These are phyloP conservation scores for Caenorhabditis briggsae DNA, from an alignment of 1,140 invertebrate genomes.

Conservation along the genomic window DNA sequence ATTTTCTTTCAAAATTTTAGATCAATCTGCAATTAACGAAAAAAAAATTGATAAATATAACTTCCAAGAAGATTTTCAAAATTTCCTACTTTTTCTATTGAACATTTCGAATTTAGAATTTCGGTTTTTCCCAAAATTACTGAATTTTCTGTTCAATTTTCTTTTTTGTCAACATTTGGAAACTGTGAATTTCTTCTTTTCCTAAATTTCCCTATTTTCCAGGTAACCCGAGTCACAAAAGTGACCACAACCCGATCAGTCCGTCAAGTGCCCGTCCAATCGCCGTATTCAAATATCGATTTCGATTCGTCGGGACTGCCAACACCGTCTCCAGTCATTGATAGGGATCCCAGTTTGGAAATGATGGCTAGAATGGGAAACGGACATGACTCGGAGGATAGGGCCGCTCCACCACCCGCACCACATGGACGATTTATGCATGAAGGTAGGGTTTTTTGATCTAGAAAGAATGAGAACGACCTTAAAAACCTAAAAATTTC, in stretches of 20 bases:
- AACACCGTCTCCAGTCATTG: slow-evolving; percentile 69
- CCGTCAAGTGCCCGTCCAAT: slow-evolving; percentile 74
- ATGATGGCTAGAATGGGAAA: slow-evolving; percentile 47
- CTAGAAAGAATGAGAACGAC: too few relatives aligned
- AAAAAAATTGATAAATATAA: too few relatives aligned
- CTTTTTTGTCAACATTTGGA: too few relatives aligned
- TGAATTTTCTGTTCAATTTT: too few relatives aligned
- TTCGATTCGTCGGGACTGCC: slow-evolving; percentile 76
- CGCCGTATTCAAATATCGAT: slow-evolving; percentile 70
- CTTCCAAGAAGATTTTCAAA: too few relatives aligned
- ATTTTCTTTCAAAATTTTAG: too few relatives aligned
- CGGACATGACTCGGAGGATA: slow-evolving; percentile 47
- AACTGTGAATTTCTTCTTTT: background rate
- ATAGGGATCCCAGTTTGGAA: slow-evolving; percentile 60
- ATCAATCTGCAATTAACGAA: too few relatives aligned
- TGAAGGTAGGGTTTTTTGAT: slow-evolving; percentile 2
- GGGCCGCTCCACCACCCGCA: slow-evolving; percentile 60
- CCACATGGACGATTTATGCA: slow-evolving; percentile 35
- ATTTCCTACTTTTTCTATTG: too few relatives aligned
- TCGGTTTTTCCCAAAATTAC: too few relatives aligned
- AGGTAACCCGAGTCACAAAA: slow-evolving; percentile 77
- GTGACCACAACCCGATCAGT: slow-evolving; percentile 77
- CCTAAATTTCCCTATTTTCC: slow-evolving; percentile 32
- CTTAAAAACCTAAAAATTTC: too few relatives aligned
- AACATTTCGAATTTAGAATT: too few relatives aligned